Conservation (phyloP, 2,113 vertebrate species). For the Phrynosoma blainvillii region DNA sequence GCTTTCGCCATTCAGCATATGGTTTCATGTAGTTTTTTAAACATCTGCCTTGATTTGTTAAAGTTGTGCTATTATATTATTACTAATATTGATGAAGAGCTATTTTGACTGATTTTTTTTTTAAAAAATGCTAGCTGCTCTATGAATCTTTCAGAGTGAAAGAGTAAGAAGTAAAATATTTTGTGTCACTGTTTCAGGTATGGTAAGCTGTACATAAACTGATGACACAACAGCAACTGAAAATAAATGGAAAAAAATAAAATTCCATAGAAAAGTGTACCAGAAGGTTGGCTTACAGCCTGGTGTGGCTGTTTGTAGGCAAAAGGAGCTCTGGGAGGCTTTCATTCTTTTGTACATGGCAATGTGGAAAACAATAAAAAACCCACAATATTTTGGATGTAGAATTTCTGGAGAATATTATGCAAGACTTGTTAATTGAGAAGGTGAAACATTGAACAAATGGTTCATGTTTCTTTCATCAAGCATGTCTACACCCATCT, state of each 20-base stretch:
- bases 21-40: not conserved
- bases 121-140: not conserved
- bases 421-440: not conserved
- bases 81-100: not conserved
- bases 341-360: not conserved
- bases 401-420: not conserved
- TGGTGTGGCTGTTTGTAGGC: not conserved
- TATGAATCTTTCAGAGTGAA: not conserved
- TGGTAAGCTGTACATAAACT: not conserved
- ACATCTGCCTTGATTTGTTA: slow-evolving; percentile 2
- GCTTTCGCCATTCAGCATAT: not conserved
- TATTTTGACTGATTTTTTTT: not conserved
- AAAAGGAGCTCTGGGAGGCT: not conserved
- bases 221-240: not conserved
- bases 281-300: not conserved
- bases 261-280: not conserved
- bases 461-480: not conserved
- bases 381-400: not conserved
- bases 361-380: not conserved
- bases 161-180: not conserved
- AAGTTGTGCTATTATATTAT: not conserved
- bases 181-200: not conserved
- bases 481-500: not conserved
- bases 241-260: not conserved
- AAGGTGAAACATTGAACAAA: not conserved